phyloP scores from a whole-genome alignment of 2,888 invertebrate species.

The Temnothorax ravouxi region DNA sequence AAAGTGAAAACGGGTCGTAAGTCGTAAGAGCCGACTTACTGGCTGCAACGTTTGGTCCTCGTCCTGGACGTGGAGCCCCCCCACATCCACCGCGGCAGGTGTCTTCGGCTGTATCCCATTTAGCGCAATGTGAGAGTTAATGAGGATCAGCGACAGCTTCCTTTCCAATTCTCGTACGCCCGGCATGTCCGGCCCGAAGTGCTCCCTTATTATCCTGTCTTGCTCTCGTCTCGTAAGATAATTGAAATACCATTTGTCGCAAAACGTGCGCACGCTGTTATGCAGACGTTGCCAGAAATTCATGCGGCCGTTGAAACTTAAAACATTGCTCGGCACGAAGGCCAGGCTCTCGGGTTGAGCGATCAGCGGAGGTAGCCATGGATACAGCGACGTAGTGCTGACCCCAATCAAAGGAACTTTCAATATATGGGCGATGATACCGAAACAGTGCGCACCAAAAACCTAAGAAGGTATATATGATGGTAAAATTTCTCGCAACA shows the following conservation, averaged over 20 bases:
- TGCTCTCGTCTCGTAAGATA: constrained; percentile 70
- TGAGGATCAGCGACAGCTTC: constrained; percentile 86
- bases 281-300: constrained; percentile 77
- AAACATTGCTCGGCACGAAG: constrained; percentile 71
- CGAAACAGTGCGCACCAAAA: constrained; percentile 80
- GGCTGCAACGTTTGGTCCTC: constrained; percentile 71
- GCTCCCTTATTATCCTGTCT: constrained; percentile 71
- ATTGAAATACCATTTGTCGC: constrained; percentile 69
- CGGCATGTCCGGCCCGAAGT: constrained; percentile 81
- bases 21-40: constrained; percentile 65
- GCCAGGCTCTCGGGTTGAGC: constrained; percentile 80
- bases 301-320: constrained; percentile 67
- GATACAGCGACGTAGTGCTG: constrained; percentile 76
- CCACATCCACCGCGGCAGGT: constrained; percentile 87
- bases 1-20: constrained; percentile 13
- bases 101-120: constrained; percentile 86
- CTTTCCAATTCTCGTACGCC: constrained; percentile 85
- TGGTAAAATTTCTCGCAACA: background rate
- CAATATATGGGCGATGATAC: constrained; percentile 76
- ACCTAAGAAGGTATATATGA: background rate
- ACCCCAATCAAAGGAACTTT: constrained; percentile 79
- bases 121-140: constrained; percentile 87
- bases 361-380: constrained; percentile 77
- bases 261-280: constrained; percentile 70
- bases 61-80: constrained; percentile 87